Conservation (phyloP, 2,797 vertebrate genomes). For the Sebastes flavidus region DNA sequence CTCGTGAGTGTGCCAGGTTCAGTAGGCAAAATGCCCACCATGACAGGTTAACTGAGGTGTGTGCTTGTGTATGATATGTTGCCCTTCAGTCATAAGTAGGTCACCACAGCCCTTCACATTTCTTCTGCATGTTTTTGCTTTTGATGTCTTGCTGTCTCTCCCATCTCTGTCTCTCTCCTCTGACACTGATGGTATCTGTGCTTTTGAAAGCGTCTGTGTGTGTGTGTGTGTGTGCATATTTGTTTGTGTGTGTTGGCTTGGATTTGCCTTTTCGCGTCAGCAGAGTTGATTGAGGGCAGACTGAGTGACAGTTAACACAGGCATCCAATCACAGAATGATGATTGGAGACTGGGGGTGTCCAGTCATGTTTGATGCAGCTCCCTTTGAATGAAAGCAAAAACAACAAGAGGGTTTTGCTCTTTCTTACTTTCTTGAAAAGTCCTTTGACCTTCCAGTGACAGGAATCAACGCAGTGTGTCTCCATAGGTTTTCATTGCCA, state of each 20-base stretch:
- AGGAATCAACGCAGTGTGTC: neutral
- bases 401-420: neutral
- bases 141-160: constrained; percentile 38
- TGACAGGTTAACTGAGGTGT: constrained; percentile 38
- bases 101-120: constrained; percentile 18
- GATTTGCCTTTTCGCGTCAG: neutral
- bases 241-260: constrained; percentile 1
- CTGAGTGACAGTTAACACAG: constrained; percentile 17
- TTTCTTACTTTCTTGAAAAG: constrained; percentile 2
- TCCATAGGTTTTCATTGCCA: neutral
- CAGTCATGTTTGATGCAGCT: constrained; percentile 15
- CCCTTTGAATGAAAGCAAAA: neutral
- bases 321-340: constrained; percentile 10
- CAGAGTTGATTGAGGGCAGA: constrained; percentile 5
- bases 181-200: constrained; percentile 39
- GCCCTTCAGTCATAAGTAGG: constrained; percentile 33
- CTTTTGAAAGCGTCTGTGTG: neutral
- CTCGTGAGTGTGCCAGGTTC: constrained; percentile 38
- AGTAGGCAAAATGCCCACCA: constrained; percentile 24
- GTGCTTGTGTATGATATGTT: neutral
- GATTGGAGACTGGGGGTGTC: constrained; percentile 1
- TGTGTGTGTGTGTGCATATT: neutral
- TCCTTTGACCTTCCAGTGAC: neutral
- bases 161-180: neutral
- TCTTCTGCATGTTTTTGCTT: constrained; percentile 17